Base-by-base conservation (phyloP, 2,797 vertebrate species). In the Microcaecilia unicolor region DNA sequence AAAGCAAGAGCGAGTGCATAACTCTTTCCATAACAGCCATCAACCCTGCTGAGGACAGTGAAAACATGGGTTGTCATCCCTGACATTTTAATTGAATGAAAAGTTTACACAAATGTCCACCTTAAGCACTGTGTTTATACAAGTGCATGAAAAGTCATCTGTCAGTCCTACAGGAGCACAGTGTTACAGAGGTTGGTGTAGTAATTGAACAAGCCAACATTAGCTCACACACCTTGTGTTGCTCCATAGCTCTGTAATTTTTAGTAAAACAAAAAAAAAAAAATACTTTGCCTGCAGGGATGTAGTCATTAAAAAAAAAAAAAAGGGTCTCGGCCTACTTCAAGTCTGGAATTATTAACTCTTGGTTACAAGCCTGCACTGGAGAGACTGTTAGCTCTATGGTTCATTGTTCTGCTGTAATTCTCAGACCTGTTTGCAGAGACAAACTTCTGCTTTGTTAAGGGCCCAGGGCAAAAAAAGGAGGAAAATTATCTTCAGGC, bases 1-100 rank as follows among this genome's bases (percentile, higher is more conserved):
- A n/a, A n/a, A n/a, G n/a, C n/a, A n/a, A n/a, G n/a, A n/a, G n/a
- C n/a, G n/a, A n/a, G n/a, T n/a, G n/a, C n/a, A n/a, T n/a, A n/a
- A n/a, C n/a, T n/a, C n/a, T n/a, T n/a, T n/a, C 65, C 5, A 10
- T n/a, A 11, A 48, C 72, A 70, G 79, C 67, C 65, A 67, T 74
- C 74, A 67, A n/a, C 65, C 52, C 45, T 51, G 30, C 37, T 54
- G 48, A 64, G 60, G 71, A 77, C 55, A 69, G 59, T 64, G 58
- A 76, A 76, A 78, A 70, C 64, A 76, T 62, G 65, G 64, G 64
- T 72, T 76, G 72, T 84, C 73, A 74, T 70, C 58, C 62, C 53
- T 80, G 78, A 83, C 78, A 74, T 80, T 78, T 82, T 82, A 84
- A 84, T 80, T 82, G 81, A 76, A 80, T 78, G 76, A 72, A 78